phyloP scores from a whole-genome alignment of 2,797 vertebrate genomes.

The Synaphobranchus kaupii region DNA sequence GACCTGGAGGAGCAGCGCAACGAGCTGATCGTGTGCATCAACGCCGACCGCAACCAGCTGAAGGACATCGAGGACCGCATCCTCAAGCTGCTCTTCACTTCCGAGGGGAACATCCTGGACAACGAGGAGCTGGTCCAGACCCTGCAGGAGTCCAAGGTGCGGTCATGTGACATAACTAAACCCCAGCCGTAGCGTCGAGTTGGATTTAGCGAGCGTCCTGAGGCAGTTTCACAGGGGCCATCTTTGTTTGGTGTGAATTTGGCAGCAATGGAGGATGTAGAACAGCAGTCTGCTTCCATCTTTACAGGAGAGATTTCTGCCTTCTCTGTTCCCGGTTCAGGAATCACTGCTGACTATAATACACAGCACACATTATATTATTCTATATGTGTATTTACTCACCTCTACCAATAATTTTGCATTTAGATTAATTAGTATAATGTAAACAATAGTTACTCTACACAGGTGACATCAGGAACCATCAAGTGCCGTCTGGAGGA shows the following conservation, averaged over 20 bases:
- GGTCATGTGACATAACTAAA: neutral
- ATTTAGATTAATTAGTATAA: neutral
- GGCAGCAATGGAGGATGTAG: neutral
- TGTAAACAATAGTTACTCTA: neutral
- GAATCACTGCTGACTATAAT: neutral
- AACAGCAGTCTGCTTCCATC: neutral
- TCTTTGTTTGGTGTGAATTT: neutral
- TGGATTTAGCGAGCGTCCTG: neutral
- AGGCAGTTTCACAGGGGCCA: neutral
- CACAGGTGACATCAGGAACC: constrained; percentile 74
- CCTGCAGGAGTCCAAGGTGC: constrained; percentile 79
- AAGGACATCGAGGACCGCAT: constrained; percentile 80
- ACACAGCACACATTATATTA: neutral
- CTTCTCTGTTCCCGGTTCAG: neutral
- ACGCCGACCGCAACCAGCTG: constrained; percentile 78
- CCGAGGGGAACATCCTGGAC: constrained; percentile 80
- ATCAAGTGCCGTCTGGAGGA: constrained; percentile 77
- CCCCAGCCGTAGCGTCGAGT: neutral
- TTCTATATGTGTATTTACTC: neutral
- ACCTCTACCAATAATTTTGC: neutral
- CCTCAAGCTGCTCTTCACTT: constrained; percentile 79
- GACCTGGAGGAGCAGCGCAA: constrained; percentile 81
- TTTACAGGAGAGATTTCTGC: neutral
- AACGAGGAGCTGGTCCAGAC: constrained; percentile 80
- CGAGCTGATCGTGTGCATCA: constrained; percentile 77